A percentile compares a stretch with the other conserved stretches of the same genome.
Evolutionary conservation across 2,797 vertebrate species (phyloP).

Genomic region (Myiotriccus ornatus): DNA sequence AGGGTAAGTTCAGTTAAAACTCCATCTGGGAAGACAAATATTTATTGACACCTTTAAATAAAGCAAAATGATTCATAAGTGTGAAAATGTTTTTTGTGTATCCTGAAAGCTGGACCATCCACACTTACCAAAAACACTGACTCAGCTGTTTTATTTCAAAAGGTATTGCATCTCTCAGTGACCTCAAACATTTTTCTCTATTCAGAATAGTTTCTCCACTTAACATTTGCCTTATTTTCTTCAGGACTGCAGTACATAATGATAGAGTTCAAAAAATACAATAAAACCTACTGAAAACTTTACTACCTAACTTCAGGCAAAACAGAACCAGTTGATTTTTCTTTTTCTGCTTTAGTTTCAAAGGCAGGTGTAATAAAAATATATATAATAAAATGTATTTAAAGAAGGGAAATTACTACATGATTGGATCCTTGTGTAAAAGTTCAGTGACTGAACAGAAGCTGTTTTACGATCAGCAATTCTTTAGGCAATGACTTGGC

Average conservation of each 20-base stretch:
- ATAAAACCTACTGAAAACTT: not conserved
- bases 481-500: not conserved
- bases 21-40: not conserved
- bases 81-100: not conserved
- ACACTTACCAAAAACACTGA: not conserved
- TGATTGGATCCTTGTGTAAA: not conserved
- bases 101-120: not conserved
- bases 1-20: not conserved
- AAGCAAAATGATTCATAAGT: not conserved
- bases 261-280: not conserved
- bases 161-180: not conserved
- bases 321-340: not conserved
- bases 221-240: not conserved
- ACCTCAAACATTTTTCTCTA: not conserved
- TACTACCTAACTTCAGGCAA: not conserved
- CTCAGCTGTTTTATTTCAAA: not conserved
- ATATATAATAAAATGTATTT: not conserved
- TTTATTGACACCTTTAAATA: not conserved
- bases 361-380: not conserved
- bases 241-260: not conserved
- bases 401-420: not conserved
- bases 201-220: not conserved
- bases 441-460: not conserved
- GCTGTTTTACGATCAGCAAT: slow-evolving; percentile 8
- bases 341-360: not conserved